These are phyloP conservation scores for Lithobates sylvaticus DNA, from an alignment of 2,797 vertebrate species.

Conservation along the genomic window DNA sequence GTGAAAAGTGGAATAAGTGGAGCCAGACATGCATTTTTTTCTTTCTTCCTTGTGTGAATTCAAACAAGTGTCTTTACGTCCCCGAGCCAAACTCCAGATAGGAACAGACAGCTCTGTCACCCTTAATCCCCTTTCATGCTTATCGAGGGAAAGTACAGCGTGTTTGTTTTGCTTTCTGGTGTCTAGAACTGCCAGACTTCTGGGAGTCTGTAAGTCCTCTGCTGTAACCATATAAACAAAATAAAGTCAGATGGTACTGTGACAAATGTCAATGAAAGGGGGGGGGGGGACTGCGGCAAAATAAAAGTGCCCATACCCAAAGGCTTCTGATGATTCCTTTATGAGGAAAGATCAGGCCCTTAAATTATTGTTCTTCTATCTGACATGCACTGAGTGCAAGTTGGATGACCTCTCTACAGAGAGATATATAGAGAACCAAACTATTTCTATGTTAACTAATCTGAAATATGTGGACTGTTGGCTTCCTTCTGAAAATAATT, in stretches of 20 bases:
- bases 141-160: constrained; percentile 57
- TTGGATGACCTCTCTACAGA: too few species aligned
- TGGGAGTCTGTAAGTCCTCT: constrained; percentile 37
- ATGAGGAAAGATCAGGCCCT: not conserved
- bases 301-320: not conserved
- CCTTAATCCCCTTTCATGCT: constrained; percentile 61
- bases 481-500: too few species aligned
- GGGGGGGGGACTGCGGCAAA: not conserved
- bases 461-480: too few species aligned
- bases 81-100: constrained; percentile 46
- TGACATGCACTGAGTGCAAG: not conserved
- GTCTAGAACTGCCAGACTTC: constrained; percentile 54
- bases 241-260: constrained; percentile 32
- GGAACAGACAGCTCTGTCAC: constrained; percentile 61
- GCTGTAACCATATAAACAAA: constrained; percentile 13
- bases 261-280: constrained; percentile 10
- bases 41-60: constrained; percentile 47
- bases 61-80: constrained; percentile 51
- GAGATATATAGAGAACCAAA: not conserved
- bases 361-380: not conserved
- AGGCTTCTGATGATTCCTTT: not conserved
- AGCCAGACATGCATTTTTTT: constrained; percentile 30
- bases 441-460: not conserved
- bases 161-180: constrained; percentile 59
- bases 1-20: constrained; percentile 45